Conservation (phyloP, 1,140 invertebrate species). For the Leptopilina clavipes region DNA sequence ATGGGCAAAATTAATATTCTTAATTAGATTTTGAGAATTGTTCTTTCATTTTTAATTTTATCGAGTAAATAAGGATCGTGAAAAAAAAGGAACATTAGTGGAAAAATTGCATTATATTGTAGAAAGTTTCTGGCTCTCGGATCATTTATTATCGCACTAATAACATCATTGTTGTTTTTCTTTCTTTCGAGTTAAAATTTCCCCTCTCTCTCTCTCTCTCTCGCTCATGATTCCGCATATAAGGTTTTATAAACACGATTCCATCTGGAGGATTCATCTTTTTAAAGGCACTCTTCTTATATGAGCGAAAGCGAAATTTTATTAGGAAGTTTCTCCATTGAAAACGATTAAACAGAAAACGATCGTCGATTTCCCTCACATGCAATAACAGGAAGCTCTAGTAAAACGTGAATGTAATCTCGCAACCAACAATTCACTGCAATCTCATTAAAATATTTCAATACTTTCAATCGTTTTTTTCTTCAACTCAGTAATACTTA, state of each 20-base stretch:
- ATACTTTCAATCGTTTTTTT: too few relatives aligned
- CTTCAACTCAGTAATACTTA: too few relatives aligned
- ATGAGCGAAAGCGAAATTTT: conserved; percentile 33
- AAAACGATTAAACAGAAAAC: conserved; percentile 44
- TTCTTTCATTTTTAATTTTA: too few relatives aligned
- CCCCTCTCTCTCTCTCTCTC: too few relatives aligned
- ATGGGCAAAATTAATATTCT: too few relatives aligned
- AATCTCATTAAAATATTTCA: conserved; percentile 21
- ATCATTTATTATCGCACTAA: conserved; percentile 2
- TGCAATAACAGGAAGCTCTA: conserved; percentile 25
- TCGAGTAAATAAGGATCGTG: too few relatives aligned
- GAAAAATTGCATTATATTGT: not conserved
- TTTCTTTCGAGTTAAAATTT: not conserved
- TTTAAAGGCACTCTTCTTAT: not conserved
- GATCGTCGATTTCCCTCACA: conserved; percentile 16
- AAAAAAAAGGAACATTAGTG: not conserved
- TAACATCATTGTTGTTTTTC: not conserved
- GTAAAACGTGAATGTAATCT: conserved; percentile 25
- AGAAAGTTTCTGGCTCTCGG: not conserved
- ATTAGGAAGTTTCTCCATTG: conserved; percentile 27
- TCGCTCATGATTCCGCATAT: not conserved
- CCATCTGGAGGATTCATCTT: not conserved
- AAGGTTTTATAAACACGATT: too few relatives aligned
- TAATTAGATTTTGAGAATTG: too few relatives aligned
- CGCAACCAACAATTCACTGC: not conserved